phyloP scores from a whole-genome alignment of 2,888 invertebrate genomes.

The Tyria jacobaeae region DNA sequence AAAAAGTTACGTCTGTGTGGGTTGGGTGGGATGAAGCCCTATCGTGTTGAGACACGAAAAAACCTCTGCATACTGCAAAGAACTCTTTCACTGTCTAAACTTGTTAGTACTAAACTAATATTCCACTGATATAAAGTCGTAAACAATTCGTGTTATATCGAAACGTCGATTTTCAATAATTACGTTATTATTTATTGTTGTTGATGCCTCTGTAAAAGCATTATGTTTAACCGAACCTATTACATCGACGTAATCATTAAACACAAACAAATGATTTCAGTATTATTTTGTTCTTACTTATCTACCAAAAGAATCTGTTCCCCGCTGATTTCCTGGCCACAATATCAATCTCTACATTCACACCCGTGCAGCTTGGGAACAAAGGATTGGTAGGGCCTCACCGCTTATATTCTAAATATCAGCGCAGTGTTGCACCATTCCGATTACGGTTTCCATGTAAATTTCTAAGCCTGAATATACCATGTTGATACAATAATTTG shows the following conservation, averaged over 20 bases:
- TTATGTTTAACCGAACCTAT: not conserved
- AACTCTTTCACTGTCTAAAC: no score
- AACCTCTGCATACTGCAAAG: no score
- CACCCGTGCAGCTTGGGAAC: slow-evolving; percentile 51
- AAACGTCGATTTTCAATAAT: not conserved
- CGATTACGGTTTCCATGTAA: slow-evolving; percentile 36
- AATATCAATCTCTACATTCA: slow-evolving; percentile 37
- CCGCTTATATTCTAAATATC: slow-evolving; percentile 67
- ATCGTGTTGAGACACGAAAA: no score
- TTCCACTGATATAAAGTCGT: not conserved
- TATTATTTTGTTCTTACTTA: not conserved
- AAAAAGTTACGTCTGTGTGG: no score
- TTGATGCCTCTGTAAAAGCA: not conserved
- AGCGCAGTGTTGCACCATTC: slow-evolving; percentile 44
- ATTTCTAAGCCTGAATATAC: slow-evolving; percentile 33
- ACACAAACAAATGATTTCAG: not conserved
- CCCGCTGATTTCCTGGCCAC: slow-evolving; percentile 45
- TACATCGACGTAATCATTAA: not conserved
- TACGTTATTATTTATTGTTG: not conserved
- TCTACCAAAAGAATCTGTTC: not conserved
- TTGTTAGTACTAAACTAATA: no score
- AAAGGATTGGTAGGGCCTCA: slow-evolving; percentile 60
- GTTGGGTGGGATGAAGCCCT: no score
- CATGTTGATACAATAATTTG: slow-evolving; percentile 15
- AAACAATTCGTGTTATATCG: not conserved